phyloP scores from a whole-genome alignment of 2,888 invertebrate species.

The Hirtodrosophila cameraria region DNA sequence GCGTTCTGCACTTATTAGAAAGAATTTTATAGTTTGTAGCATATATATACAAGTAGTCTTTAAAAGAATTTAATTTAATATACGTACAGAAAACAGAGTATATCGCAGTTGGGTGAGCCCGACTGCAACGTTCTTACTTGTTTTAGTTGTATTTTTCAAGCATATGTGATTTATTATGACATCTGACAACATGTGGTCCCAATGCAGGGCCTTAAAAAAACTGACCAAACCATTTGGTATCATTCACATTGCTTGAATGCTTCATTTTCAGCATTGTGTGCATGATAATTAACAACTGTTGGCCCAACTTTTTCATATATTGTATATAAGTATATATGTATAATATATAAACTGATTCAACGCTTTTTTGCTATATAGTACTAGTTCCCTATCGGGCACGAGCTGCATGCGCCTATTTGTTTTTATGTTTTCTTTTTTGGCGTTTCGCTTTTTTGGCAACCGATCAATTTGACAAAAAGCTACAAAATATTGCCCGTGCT shows the following conservation, averaged over 20 bases:
- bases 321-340: conserved; percentile 11
- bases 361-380: conserved; percentile 37
- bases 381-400: conserved; percentile 38
- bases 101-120: no score
- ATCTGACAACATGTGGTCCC: conserved; percentile 59
- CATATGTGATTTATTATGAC: conserved; percentile 67
- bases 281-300: conserved; percentile 48
- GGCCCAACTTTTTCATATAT: conserved; percentile 9
- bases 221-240: conserved; percentile 39
- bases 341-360: conserved; percentile 31
- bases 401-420: conserved; percentile 62
- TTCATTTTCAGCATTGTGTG: conserved; percentile 31
- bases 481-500: conserved; percentile 37
- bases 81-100: no score
- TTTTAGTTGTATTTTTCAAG: neutral
- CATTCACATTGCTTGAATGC: conserved; percentile 38
- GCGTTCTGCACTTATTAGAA: no score
- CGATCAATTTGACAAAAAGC: conserved; percentile 60
- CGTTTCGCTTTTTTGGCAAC: conserved; percentile 63
- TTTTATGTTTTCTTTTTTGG: conserved; percentile 47
- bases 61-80: no score
- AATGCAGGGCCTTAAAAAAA: conserved; percentile 2
- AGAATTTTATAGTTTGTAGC: no score
- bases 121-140: conserved; percentile 14
- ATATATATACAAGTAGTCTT: no score